Conservation (phyloP, 2,113 vertebrate species). For the Urocitellus parryii region DNA sequence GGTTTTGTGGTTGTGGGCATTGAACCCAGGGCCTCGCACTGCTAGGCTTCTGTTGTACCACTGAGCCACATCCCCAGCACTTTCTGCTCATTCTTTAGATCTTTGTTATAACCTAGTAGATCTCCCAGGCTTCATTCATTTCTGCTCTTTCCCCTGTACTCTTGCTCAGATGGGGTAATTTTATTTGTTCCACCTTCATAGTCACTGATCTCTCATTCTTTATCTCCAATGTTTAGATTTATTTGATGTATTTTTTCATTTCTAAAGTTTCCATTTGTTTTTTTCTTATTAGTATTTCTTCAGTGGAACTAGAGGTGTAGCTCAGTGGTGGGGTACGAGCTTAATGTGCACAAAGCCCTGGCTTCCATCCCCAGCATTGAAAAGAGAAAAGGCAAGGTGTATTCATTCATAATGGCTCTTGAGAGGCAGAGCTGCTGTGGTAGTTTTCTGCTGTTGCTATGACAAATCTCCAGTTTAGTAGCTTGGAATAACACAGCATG, state of each 20-base stretch:
- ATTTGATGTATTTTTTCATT: background rate
- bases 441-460: background rate
- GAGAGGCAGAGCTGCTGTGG: background rate
- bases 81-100: too few relatives aligned
- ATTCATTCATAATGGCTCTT: background rate
- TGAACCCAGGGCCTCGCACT: too few relatives aligned
- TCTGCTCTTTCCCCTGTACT: background rate
- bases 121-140: background rate
- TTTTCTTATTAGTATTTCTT: background rate
- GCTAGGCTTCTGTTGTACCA: too few relatives aligned
- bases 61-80: too few relatives aligned
- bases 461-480: background rate
- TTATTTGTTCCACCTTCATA: background rate
- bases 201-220: background rate
- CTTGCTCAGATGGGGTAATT: background rate
- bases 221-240: conserved; percentile 19
- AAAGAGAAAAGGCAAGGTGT: background rate
- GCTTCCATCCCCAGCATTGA: background rate
- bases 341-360: background rate
- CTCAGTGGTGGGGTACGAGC: background rate
- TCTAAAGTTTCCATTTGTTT: background rate
- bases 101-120: background rate
- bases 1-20: too few relatives aligned
- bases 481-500: background rate
- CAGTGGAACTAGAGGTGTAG: background rate